Evolutionary conservation across 2,888 invertebrate genomes (phyloP).

Genomic region (Eupithecia insigniata): DNA sequence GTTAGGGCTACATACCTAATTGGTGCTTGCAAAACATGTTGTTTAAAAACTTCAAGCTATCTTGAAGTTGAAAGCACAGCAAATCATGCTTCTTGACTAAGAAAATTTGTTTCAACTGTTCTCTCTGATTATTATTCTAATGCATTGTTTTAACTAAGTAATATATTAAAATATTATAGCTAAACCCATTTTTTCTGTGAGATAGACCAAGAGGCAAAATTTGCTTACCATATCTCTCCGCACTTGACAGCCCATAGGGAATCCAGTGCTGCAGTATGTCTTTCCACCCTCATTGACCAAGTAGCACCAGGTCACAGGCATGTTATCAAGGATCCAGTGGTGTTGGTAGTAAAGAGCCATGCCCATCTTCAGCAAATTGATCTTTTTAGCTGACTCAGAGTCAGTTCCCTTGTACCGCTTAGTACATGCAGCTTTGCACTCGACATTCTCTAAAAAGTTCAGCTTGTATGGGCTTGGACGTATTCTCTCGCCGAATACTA

Average conservation of each 20-base stretch:
- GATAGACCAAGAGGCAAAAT: background rate
- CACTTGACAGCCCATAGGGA: conserved; percentile 98
- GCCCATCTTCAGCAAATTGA: conserved; percentile 94
- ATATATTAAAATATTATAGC: background rate
- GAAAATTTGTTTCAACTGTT: background rate
- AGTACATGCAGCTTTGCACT: conserved; percentile 85
- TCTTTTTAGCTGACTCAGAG: conserved; percentile 86
- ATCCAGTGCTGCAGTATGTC: conserved; percentile 96
- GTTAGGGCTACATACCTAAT: background rate
- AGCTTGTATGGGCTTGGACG: conserved; percentile 96
- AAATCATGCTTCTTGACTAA: background rate
- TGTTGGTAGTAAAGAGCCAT: conserved; percentile 98
- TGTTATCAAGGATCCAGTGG: conserved; percentile 99
- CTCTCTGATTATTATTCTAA: background rate
- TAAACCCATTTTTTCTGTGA: background rate
- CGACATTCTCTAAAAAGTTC: conserved; percentile 89
- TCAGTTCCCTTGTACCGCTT: conserved; percentile 89
- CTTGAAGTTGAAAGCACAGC: background rate
- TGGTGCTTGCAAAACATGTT: background rate
- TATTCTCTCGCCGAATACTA: conserved; percentile 99
- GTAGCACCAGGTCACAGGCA: conserved; percentile 99
- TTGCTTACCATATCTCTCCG: conserved; percentile 81
- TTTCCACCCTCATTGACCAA: conserved; percentile 87
- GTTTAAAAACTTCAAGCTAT: background rate
- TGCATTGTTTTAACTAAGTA: background rate